These are phyloP conservation scores for Phasianus colchicus DNA, from an alignment of 2,113 vertebrate species.

Conservation along the genomic window DNA sequence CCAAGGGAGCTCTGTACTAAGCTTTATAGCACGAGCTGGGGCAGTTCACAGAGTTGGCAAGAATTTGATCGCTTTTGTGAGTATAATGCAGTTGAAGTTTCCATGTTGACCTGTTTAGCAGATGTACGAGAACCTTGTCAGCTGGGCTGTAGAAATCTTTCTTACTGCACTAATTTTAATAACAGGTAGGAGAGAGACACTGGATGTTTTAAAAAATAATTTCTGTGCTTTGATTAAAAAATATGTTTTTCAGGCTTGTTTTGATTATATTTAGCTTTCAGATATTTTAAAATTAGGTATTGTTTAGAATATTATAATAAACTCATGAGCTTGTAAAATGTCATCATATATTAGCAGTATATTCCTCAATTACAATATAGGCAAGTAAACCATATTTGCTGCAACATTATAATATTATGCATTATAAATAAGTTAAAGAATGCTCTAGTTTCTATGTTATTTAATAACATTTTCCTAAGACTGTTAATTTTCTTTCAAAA, in stretches of 20 bases:
- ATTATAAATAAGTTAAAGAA: background rate
- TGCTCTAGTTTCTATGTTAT: background rate
- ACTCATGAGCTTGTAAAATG: background rate
- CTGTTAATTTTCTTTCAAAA: background rate
- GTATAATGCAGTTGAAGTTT: conserved; percentile 92
- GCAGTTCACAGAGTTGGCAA: conserved; percentile 95
- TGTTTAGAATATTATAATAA: background rate
- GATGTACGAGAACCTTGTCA: conserved; percentile 98
- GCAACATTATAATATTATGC: background rate
- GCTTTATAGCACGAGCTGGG: conserved; percentile 97
- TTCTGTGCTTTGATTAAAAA: conserved; percentile 44
- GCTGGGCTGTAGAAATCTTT: conserved; percentile 95
- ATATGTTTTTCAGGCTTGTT: conserved; percentile 20
- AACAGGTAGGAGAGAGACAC: conserved; percentile 87
- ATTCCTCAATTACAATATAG: background rate
- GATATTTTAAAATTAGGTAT: background rate
- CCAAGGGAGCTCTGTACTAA: conserved; percentile 92
- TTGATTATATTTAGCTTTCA: background rate
- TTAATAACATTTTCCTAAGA: background rate
- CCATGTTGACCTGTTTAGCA: conserved; percentile 95
- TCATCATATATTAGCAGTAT: background rate
- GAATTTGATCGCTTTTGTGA: conserved; percentile 97
- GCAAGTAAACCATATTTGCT: background rate
- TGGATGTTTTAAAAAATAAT: conserved; percentile 59
- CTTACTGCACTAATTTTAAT: conserved; percentile 99